Percentiles rank a stretch among this genome's conserved stretches.
phyloP scores from a whole-genome alignment of 2,113 vertebrate species.

The Microcebus jonahi region DNA sequence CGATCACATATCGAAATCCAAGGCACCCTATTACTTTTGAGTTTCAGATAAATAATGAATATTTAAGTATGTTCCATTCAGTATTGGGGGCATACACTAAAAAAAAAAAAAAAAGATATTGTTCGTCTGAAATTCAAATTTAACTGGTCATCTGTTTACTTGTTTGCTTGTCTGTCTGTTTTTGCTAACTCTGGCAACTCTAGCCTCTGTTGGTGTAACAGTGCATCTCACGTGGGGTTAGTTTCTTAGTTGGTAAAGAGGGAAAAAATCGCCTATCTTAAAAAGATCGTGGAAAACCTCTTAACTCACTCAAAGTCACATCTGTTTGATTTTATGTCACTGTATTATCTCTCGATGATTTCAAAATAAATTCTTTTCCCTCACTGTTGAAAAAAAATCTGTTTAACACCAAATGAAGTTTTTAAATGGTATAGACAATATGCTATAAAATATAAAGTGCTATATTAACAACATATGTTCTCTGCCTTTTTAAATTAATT shows the following conservation, averaged over 20 bases:
- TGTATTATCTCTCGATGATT: neutral
- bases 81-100: neutral
- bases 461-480: neutral
- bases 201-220: neutral
- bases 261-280: neutral
- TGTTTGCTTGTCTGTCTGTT: neutral
- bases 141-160: neutral
- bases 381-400: neutral
- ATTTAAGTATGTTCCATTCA: neutral
- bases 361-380: neutral
- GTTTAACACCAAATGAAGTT: neutral
- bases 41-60: slow-evolving; percentile 10
- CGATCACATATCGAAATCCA: neutral
- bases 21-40: neutral
- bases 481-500: neutral
- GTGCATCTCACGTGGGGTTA: neutral
- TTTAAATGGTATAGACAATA: neutral
- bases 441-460: neutral
- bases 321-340: neutral
- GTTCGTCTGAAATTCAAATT: neutral
- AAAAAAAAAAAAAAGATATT: neutral
- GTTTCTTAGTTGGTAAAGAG: neutral
- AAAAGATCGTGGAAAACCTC: neutral
- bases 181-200: neutral
- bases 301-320: slow-evolving; percentile 8